These are phyloP conservation scores for Eubucco bourcierii DNA, from an alignment of 2,113 vertebrate species.

Conservation along the genomic window DNA sequence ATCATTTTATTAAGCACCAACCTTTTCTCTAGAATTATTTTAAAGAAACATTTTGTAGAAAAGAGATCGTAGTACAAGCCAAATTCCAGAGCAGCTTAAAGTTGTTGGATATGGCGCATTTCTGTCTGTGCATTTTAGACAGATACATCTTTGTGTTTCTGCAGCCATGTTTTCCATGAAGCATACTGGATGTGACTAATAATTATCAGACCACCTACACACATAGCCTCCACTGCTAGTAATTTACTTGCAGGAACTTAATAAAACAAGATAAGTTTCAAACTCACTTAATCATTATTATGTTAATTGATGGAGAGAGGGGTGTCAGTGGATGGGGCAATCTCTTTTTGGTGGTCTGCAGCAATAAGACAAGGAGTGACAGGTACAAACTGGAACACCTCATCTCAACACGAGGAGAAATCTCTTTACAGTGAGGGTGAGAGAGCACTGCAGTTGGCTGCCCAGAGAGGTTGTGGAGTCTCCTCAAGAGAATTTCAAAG, in stretches of 20 bases:
- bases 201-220: not conserved
- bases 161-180: not conserved
- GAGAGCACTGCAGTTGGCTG: no score
- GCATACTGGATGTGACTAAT: not conserved
- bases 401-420: no score
- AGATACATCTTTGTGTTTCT: no score
- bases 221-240: not conserved
- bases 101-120: not conserved
- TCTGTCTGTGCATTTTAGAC: no score
- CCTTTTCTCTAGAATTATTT: not conserved
- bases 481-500: no score
- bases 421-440: no score
- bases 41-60: not conserved
- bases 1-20: not conserved
- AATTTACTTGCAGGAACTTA: slow-evolving; percentile 12
- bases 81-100: not conserved
- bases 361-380: no score
- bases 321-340: no score
- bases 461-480: no score
- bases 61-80: not conserved
- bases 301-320: not conserved
- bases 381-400: no score
- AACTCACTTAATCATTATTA: not conserved
- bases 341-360: no score
- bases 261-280: not conserved